Evolutionary conservation across 2,888 invertebrate genomes (phyloP).

Genomic region (Blastobasis adustella): DNA sequence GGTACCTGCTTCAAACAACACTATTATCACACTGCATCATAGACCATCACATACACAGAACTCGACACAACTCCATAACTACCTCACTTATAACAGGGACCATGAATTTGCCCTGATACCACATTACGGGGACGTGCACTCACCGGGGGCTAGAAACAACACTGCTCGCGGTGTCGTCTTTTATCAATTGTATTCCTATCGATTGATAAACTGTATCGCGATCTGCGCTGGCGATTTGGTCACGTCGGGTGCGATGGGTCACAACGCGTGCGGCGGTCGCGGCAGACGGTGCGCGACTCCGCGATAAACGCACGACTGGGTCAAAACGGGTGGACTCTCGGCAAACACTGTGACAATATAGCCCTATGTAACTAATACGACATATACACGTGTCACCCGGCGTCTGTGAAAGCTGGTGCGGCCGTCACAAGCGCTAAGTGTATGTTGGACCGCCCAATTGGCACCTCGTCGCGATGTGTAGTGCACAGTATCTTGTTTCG

Average conservation of each 20-base stretch:
- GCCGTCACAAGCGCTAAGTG: too few relatives aligned
- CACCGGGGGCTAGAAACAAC: neutral
- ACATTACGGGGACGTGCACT: constrained; percentile 20
- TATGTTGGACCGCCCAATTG: too few relatives aligned
- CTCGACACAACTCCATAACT: constrained; percentile 12
- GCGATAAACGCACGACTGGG: too few relatives aligned
- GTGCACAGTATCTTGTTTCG: too few relatives aligned
- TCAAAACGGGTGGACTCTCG: too few relatives aligned
- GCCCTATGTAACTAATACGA: too few relatives aligned
- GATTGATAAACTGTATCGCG: constrained; percentile 11
- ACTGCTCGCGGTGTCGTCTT: too few relatives aligned
- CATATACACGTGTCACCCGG: too few relatives aligned
- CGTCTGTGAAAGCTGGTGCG: too few relatives aligned
- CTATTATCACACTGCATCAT: constrained; percentile 21
- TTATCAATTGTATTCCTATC: constrained; percentile 14
- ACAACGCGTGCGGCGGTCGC: neutral
- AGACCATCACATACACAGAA: constrained; percentile 9
- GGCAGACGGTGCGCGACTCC: constrained; percentile 13
- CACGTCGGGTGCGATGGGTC: neutral
- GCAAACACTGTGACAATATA: too few relatives aligned
- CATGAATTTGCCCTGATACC: constrained; percentile 34
- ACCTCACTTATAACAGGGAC: constrained; percentile 37
- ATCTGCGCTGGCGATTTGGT: neutral
- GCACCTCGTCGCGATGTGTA: too few relatives aligned
- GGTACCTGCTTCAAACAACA: constrained; percentile 24